A percentile compares a stretch with the other conserved stretches of the same genome.
phyloP scores from a whole-genome alignment of 2,797 vertebrate species.

The Coluber constrictor region DNA sequence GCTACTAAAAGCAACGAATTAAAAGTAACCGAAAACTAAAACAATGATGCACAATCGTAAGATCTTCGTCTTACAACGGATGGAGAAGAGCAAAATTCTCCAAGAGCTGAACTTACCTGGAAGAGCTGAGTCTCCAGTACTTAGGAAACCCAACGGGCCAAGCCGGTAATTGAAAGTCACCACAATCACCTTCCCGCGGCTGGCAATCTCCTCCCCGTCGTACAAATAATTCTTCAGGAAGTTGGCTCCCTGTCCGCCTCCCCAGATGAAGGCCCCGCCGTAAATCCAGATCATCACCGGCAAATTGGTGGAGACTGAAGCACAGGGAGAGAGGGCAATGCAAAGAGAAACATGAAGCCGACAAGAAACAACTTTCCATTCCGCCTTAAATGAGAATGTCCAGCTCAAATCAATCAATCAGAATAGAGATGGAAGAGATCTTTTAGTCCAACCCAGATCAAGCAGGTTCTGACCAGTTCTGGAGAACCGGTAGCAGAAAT shows the following conservation, averaged over 20 bases:
- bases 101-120: constrained; percentile 74
- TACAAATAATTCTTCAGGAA: constrained; percentile 86
- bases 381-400: background rate
- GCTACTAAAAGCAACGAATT: background rate
- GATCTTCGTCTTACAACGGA: background rate
- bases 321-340: background rate
- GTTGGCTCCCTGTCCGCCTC: constrained; percentile 80
- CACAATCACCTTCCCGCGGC: constrained; percentile 87
- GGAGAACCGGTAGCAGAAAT: too few species aligned
- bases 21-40: background rate
- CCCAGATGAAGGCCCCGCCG: constrained; percentile 82
- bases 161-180: constrained; percentile 89
- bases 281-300: constrained; percentile 93
- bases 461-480: too few species aligned
- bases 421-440: too few species aligned
- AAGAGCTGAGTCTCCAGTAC: constrained; percentile 80
- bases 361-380: background rate
- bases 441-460: too few species aligned
- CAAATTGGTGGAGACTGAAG: constrained; percentile 80
- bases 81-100: background rate
- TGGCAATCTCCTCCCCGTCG: constrained; percentile 82
- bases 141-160: constrained; percentile 90
- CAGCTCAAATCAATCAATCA: background rate
- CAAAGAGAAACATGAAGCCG: background rate
- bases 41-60: background rate